phyloP scores from a whole-genome alignment of 2,888 invertebrate genomes.

The Linnaemya tessellans region DNA sequence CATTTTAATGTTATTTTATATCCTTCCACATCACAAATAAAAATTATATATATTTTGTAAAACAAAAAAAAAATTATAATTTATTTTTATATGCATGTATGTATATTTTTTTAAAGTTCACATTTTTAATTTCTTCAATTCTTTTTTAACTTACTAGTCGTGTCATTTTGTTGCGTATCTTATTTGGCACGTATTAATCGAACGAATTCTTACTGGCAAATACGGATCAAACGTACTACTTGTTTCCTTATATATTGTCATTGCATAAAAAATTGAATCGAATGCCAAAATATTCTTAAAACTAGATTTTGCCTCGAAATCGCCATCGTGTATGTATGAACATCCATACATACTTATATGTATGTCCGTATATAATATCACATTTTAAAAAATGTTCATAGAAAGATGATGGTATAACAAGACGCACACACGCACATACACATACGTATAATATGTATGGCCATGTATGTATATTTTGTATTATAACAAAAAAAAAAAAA shows the following conservation, averaged over 20 bases:
- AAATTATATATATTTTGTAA: not conserved
- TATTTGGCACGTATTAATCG: conserved; percentile 74
- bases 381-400: no score
- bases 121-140: conserved; percentile 32
- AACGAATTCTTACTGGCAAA: conserved; percentile 81
- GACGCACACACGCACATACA: not conserved
- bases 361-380: no score
- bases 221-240: conserved; percentile 78
- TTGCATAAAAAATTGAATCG: conserved; percentile 73
- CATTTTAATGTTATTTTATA: not conserved
- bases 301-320: conserved; percentile 69
- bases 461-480: not conserved
- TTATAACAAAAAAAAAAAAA: not conserved
- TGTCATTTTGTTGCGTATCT: conserved; percentile 75
- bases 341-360: not conserved
- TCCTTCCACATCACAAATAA: not conserved
- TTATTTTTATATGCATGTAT: not conserved
- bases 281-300: conserved; percentile 70
- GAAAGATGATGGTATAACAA: no score
- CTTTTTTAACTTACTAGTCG: conserved; percentile 80
- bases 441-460: not conserved
- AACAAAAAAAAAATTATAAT: not conserved
- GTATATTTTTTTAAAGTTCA: not conserved
- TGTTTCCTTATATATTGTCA: conserved; percentile 82
- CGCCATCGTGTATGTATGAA: conserved; percentile 36